Conservation (phyloP, 2,113 vertebrate genomes). For the Motacilla alba region DNA sequence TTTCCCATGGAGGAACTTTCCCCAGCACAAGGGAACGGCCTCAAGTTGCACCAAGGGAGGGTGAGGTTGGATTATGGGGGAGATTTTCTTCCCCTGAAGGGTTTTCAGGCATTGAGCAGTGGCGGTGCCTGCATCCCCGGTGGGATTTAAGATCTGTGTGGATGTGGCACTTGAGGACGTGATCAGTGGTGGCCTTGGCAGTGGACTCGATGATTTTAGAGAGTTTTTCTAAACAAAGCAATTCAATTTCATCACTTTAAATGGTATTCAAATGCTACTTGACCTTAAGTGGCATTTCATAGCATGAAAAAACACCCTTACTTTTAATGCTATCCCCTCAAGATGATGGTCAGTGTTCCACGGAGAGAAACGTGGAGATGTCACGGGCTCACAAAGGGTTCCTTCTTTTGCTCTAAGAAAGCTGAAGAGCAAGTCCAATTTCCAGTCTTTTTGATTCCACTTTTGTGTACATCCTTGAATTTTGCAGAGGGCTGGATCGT, state of each 20-base stretch:
- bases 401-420: no score
- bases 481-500: not conserved
- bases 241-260: not conserved
- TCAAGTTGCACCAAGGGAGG: not conserved
- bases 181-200: not conserved
- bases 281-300: no score
- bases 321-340: no score
- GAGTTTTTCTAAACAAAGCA: not conserved
- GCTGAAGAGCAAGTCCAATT: not conserved
- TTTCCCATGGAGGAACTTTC: not conserved
- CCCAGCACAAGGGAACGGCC: fast-evolving
- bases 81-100: not conserved
- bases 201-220: not conserved
- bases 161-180: not conserved
- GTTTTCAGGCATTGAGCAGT: not conserved
- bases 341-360: no score
- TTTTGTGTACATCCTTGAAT: not conserved
- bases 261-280: no score
- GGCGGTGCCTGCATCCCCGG: not conserved
- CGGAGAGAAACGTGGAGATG: no score
- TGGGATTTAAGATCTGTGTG: not conserved
- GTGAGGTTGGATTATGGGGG: fast-evolving
- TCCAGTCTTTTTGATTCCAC: not conserved
- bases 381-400: no score
- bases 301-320: no score